These are phyloP conservation scores for Erynnis tages DNA, from an alignment of 2,888 invertebrate genomes.

Conservation along the genomic window DNA sequence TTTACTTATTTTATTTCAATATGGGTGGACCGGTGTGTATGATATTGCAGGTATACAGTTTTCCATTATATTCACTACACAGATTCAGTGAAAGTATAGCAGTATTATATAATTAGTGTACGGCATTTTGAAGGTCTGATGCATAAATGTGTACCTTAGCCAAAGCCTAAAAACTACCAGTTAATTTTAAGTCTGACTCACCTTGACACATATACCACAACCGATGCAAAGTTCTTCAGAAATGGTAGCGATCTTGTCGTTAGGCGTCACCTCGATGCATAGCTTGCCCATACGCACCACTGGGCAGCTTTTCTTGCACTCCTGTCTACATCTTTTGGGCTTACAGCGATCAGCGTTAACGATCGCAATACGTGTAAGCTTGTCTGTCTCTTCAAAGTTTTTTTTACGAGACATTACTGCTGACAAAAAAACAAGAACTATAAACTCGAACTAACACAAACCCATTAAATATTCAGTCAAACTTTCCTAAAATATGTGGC, in stretches of 20 bases:
- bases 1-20: too few relatives aligned
- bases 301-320: conserved; percentile 99
- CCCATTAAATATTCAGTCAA: conserved; percentile 38
- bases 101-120: too few relatives aligned
- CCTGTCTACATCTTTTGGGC: conserved; percentile 99
- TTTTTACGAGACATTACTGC: conserved; percentile 81
- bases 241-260: conserved; percentile 97
- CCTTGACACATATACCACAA: conserved; percentile 99
- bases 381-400: conserved; percentile 91
- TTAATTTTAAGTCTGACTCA: too few relatives aligned
- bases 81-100: too few relatives aligned
- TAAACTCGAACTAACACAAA: conserved; percentile 12
- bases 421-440: conserved; percentile 37
- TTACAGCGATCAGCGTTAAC: conserved; percentile 99
- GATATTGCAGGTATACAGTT: too few relatives aligned
- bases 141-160: too few relatives aligned
- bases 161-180: too few relatives aligned
- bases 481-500: conserved; percentile 62
- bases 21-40: too few relatives aligned
- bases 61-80: too few relatives aligned
- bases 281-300: conserved; percentile 99
- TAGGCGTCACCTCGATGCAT: conserved; percentile 98
- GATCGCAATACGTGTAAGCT: conserved; percentile 98
- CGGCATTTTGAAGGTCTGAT: too few relatives aligned
- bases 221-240: conserved; percentile 99